phyloP scores from a whole-genome alignment of 1,140 invertebrate genomes.

The Apis dorsata region DNA sequence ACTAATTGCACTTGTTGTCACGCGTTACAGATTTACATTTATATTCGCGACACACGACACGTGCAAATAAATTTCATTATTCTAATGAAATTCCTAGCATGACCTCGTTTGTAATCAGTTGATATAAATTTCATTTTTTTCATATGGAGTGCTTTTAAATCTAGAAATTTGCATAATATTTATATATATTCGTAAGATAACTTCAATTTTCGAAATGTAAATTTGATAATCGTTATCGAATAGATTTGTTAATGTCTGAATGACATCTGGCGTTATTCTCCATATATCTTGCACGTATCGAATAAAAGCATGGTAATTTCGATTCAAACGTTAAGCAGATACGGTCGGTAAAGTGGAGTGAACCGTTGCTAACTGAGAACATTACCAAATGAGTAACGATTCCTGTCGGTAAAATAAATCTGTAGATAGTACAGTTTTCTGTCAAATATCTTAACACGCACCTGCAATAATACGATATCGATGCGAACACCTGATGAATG shows the following conservation, averaged over 20 bases:
- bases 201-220: not conserved
- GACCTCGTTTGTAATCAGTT: not conserved
- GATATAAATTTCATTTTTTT: not conserved
- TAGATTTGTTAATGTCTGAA: not conserved
- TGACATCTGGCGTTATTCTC: not conserved
- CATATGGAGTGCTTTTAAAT: not conserved
- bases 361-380: too few species aligned
- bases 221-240: not conserved
- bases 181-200: not conserved
- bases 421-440: not conserved
- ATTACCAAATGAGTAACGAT: not conserved
- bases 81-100: not conserved
- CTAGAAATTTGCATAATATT: not conserved
- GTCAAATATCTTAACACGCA: not conserved
- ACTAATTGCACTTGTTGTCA: not conserved
- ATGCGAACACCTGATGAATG: not conserved
- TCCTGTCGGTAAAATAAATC: conserved; percentile 10
- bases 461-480: not conserved
- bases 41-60: not conserved
- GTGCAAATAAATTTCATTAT: conserved; percentile 5
- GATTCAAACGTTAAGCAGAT: not conserved
- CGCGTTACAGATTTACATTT: not conserved
- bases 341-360: conserved; percentile 17
- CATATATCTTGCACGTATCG: not conserved
- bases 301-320: not conserved